Evolutionary conservation across 2,797 vertebrate species (phyloP), one percentile per base, ranked within the genome.

Genomic region (Scleropages formosus): DNA sequence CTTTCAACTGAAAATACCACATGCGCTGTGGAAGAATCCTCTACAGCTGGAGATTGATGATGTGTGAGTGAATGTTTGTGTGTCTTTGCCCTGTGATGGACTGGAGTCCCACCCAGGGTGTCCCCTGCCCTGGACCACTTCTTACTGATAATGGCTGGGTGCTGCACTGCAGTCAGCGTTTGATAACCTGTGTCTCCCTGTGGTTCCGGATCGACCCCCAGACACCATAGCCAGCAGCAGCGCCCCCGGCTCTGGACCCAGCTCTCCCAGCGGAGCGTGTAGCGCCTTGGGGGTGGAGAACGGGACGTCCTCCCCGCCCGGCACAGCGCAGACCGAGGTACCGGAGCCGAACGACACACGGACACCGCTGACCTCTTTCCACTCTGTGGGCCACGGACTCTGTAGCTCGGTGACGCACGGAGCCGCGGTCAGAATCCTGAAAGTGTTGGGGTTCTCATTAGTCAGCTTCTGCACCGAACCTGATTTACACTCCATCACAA

Each of bases 241-340:
- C 84, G 96, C 96, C 78, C 95, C 96, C 72, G 97, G 95, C 72
- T 98, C 98, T 10, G 96, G 95, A 78, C 96, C 97, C 82, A 96
- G 96, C 88, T 99, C 98, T 78, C 98, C 98, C 80, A 98, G 94
- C 78, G 97, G 96, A 80, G 95, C 93, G 76, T 95, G 92, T 4
- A 90, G 93, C 90, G 92, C 92, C 88, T 94, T 93, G 82, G 90
- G 94, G 81, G 84, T 92, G 82, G 96, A 98, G 90, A 98, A 92
- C 12, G 96, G 96, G 86, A 91, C 91, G 75, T 93, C 95, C 0
- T 92, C 93, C 82, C 88, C 96, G 83, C 92, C 94, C 74, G 89
- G 94, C 39, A 94, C 89, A 77, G 93, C 95, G 87, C 94, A 95
- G 82, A 90, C 95, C 20, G 97, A 99, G 95, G 97, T 99, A 93